These are phyloP conservation scores for Pseudomugil gertrudae DNA, from an alignment of 2,797 vertebrate species.

Conservation along the genomic window DNA sequence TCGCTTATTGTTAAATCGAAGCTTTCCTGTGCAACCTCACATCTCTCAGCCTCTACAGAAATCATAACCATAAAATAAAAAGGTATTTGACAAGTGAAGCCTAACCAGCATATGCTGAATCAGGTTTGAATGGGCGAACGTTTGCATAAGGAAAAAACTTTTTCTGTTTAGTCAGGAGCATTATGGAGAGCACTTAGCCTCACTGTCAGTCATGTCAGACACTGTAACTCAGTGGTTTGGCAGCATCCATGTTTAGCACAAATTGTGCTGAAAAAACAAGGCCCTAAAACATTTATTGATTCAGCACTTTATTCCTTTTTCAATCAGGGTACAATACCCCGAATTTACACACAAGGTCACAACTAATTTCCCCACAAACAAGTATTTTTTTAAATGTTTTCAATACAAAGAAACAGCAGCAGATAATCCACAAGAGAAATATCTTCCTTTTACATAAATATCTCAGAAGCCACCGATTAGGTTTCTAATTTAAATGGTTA, in stretches of 20 bases:
- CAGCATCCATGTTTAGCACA: neutral
- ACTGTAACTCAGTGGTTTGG: neutral
- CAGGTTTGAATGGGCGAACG: neutral
- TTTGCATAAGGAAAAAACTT: neutral
- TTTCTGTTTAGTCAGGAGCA: neutral
- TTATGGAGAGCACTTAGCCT: neutral
- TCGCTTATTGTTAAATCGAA: neutral
- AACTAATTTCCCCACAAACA: neutral
- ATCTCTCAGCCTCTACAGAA: neutral
- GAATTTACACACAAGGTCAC: neutral
- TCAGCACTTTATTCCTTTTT: neutral
- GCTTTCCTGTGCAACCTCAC: neutral
- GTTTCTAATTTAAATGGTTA: neutral
- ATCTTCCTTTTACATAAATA: neutral
- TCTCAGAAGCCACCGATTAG: neutral
- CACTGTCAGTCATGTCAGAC: conserved; percentile 2
- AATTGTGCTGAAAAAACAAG: neutral
- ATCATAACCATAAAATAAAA: no score
- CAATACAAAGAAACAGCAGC: neutral
- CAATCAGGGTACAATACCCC: neutral
- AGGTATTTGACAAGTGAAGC: neutral
- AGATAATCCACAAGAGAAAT: neutral
- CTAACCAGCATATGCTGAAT: neutral
- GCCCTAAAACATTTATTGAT: neutral
- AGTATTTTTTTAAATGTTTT: neutral